phyloP scores from a whole-genome alignment of 2,797 vertebrate species.

The Artibeus jamaicensis region DNA sequence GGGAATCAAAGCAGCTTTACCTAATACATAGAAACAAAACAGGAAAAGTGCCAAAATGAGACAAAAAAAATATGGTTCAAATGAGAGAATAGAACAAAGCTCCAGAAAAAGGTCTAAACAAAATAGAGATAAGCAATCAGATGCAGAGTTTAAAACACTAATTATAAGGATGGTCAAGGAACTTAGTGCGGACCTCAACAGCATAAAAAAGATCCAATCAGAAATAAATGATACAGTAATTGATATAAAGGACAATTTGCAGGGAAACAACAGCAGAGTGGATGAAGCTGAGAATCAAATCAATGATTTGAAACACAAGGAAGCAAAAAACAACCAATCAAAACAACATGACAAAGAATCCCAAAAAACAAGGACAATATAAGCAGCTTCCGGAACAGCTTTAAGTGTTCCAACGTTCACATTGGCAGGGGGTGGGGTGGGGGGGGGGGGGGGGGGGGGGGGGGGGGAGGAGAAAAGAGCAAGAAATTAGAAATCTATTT shows the following conservation, averaged over 20 bases:
- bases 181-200: background rate
- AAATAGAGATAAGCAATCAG: background rate
- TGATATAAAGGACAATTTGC: background rate
- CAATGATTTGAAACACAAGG: background rate
- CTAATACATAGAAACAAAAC: background rate
- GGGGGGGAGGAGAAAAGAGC: no score
- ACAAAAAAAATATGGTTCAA: background rate
- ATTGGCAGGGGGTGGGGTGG: no score
- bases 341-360: background rate
- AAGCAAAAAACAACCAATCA: background rate
- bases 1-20: no score
- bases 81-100: background rate
- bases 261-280: background rate
- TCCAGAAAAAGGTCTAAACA: background rate
- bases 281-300: background rate
- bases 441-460: no score
- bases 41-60: background rate
- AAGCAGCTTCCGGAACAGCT: background rate
- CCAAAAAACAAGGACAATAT: background rate
- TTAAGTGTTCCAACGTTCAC: background rate
- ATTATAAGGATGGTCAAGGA: background rate
- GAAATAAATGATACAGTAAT: background rate
- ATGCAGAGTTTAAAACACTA: background rate
- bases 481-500: background rate
- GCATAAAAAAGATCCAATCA: background rate